Percentiles rank a stretch among this genome's conserved stretches.
phyloP scores from a whole-genome alignment of 2,797 vertebrate genomes.

The Anolis apletophallus region DNA sequence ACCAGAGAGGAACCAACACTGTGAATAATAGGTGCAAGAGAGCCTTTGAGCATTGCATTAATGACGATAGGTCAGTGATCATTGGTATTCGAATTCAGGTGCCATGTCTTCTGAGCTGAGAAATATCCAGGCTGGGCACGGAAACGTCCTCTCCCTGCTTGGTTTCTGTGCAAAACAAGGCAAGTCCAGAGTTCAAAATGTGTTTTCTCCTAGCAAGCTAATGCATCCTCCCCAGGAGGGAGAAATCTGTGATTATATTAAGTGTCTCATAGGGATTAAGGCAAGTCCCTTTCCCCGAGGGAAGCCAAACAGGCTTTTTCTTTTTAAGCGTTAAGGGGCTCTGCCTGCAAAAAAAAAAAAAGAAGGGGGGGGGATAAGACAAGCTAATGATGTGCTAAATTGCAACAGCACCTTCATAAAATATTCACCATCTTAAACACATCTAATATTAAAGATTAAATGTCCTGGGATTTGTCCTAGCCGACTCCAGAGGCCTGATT shows the following conservation, averaged over 20 bases:
- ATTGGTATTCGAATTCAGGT: not conserved
- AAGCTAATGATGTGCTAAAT: slow-evolving; percentile 79
- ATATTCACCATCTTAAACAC: slow-evolving; percentile 82
- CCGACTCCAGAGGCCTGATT: slow-evolving; percentile 80
- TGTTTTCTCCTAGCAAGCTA: not conserved
- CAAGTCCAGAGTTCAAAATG: not conserved
- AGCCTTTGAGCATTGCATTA: not conserved
- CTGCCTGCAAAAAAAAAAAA: not conserved
- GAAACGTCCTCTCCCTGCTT: no score
- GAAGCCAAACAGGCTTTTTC: slow-evolving; percentile 37
- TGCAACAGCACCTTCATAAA: slow-evolving; percentile 81
- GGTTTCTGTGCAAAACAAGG: not conserved
- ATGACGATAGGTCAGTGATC: no score
- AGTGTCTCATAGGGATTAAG: slow-evolving; percentile 51
- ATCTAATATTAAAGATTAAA: slow-evolving; percentile 82
- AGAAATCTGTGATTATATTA: slow-evolving; percentile 17
- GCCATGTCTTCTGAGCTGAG: not conserved
- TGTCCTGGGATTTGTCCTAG: slow-evolving; percentile 78
- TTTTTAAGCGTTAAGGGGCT: no score
- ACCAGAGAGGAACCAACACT: not conserved
- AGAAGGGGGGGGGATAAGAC: slow-evolving; percentile 33
- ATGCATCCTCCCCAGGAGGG: slow-evolving; percentile 23
- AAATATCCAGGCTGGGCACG: not conserved
- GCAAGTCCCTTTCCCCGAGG: slow-evolving; percentile 55
- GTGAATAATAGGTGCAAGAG: not conserved